Conservation (phyloP, 2,113 vertebrate species). For the Rafetus swinhoei region DNA sequence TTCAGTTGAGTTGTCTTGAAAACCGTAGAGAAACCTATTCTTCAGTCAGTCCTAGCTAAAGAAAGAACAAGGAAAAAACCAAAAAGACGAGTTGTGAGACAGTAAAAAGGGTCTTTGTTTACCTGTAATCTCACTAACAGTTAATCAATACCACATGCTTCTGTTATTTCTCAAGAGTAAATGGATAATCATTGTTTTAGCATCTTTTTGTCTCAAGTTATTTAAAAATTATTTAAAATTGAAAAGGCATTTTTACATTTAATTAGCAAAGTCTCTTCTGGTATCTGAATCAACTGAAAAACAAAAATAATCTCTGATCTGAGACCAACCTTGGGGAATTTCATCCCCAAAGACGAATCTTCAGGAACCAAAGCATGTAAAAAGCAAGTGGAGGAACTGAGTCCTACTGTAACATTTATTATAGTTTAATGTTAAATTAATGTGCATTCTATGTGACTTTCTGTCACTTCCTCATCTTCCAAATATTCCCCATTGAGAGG, state of each 20-base stretch:
- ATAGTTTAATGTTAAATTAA: background rate
- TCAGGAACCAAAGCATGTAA: background rate
- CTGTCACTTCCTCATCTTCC: background rate
- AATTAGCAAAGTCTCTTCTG: no score
- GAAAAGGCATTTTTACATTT: background rate
- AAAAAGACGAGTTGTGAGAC: background rate
- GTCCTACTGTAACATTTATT: background rate
- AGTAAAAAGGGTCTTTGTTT: background rate
- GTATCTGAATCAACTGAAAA: background rate
- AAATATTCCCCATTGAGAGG: background rate
- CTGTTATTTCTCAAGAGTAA: background rate
- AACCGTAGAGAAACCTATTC: background rate
- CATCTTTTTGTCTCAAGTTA: no score
- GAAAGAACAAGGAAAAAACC: background rate
- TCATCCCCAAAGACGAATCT: background rate
- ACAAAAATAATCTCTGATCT: background rate
- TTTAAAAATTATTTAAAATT: no score
- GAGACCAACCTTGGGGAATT: background rate
- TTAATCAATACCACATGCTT: background rate
- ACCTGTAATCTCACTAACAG: background rate
- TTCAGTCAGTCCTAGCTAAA: background rate
- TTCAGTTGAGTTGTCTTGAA: background rate
- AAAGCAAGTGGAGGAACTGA: background rate
- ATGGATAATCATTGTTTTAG: background rate
- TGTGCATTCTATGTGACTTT: background rate